These are phyloP conservation scores for Eilema sororculum DNA, from an alignment of 2,888 invertebrate species.

Conservation along the genomic window DNA sequence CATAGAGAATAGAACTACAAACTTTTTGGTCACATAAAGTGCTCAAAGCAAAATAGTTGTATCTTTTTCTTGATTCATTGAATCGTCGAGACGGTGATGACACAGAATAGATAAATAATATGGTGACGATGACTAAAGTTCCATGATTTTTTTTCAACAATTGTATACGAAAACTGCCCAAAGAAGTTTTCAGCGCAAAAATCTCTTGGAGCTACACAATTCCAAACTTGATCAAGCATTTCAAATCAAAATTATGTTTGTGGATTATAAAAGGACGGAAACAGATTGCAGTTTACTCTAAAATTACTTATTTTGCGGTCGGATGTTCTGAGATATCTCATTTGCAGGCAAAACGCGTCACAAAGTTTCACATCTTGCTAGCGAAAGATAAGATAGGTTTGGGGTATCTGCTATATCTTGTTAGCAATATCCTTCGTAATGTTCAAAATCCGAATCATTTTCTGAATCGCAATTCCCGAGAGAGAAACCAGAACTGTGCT, in stretches of 20 bases:
- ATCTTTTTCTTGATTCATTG: too few relatives aligned
- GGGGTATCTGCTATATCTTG: neutral
- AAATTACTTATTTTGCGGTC: neutral
- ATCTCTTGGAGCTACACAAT: too few relatives aligned
- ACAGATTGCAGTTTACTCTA: neutral
- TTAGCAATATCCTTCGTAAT: neutral
- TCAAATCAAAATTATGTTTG: neutral
- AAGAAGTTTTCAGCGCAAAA: too few relatives aligned
- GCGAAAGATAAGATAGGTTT: conserved; percentile 42
- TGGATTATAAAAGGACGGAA: neutral
- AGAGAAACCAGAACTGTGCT: neutral
- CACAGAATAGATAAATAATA: too few relatives aligned
- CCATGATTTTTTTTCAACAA: too few relatives aligned
- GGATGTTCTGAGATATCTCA: neutral
- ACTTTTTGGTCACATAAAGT: too few relatives aligned
- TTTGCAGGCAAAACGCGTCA: conserved; percentile 4
- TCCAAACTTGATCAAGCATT: neutral
- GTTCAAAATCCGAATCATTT: neutral
- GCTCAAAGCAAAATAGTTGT: too few relatives aligned
- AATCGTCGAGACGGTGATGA: too few relatives aligned
- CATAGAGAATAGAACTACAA: too few relatives aligned
- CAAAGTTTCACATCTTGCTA: conserved; percentile 31
- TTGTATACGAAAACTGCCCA: too few relatives aligned
- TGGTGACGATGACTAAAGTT: too few relatives aligned
- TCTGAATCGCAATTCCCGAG: neutral